Conservation (phyloP, 2,797 vertebrate genomes). For the Poecilia velifera region DNA sequence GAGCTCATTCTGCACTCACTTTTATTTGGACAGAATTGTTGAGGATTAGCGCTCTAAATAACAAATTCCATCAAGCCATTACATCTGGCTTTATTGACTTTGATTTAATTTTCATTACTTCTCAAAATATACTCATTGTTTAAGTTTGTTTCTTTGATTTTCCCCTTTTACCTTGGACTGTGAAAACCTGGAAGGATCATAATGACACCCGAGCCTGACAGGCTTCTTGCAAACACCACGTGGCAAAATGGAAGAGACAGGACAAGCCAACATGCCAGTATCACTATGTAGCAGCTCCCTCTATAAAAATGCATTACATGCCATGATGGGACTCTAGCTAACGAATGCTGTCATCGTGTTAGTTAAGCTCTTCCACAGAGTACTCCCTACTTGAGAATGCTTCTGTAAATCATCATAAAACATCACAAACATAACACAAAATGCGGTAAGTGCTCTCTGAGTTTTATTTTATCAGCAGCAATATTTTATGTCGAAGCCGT, state of each 20-base stretch:
- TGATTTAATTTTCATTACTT: conserved; percentile 63
- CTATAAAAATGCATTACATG: conserved; percentile 33
- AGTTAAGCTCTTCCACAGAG: conserved; percentile 36
- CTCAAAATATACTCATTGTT: conserved; percentile 19
- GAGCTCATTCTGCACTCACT: conserved; percentile 65
- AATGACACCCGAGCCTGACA: conserved; percentile 35
- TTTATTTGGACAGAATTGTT: conserved; percentile 69
- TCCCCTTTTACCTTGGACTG: conserved; percentile 22
- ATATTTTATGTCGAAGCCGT: conserved; percentile 36
- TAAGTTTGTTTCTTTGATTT: conserved; percentile 21
- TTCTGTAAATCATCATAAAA: conserved; percentile 52
- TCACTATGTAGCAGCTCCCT: conserved; percentile 40
- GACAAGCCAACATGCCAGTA: conserved; percentile 33
- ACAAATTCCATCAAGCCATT: conserved; percentile 69
- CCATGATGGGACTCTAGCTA: conserved; percentile 39
- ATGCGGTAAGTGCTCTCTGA: conserved; percentile 9
- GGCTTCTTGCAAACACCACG: conserved; percentile 37
- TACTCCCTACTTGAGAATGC: conserved; percentile 24
- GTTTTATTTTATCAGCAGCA: conserved; percentile 20
- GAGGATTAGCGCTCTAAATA: conserved; percentile 73
- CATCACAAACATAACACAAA: conserved; percentile 34
- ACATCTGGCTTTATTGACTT: conserved; percentile 68
- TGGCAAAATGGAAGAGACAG: conserved; percentile 40
- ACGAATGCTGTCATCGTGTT: conserved; percentile 47
- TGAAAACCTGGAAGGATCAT: conserved; percentile 41